Evolutionary conservation across 2,113 vertebrate species (phyloP).

Genomic region (Elaphurus davidianus): DNA sequence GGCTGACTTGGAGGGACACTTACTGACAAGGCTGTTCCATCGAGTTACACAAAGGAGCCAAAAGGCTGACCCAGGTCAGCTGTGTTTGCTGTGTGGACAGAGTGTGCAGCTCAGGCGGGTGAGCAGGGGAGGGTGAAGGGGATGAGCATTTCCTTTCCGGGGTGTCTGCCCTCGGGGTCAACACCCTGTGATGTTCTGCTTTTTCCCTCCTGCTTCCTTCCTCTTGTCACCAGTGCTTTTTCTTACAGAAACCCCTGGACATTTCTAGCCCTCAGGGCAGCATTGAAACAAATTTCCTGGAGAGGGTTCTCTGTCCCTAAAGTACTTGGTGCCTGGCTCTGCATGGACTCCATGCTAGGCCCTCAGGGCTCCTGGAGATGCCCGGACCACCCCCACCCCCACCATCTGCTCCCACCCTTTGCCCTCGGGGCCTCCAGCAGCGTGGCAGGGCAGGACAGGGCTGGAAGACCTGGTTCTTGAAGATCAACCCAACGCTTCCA

Average conservation of each 20-base stretch:
- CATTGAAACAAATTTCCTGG: not conserved
- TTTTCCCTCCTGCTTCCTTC: not conserved
- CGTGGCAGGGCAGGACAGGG: not conserved
- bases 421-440: not conserved
- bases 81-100: not conserved
- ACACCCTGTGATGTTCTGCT: not conserved
- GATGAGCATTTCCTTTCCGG: constrained; percentile 11
- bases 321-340: not conserved
- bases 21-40: not conserved
- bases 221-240: not conserved
- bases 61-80: not conserved
- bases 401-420: not conserved
- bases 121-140: not conserved
- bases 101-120: not conserved
- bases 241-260: not conserved
- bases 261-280: not conserved
- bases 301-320: not conserved
- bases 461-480: not conserved
- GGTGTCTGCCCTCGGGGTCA: not conserved
- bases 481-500: not conserved
- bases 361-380: not conserved
- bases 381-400: not conserved
- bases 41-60: not conserved
- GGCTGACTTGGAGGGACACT: not conserved
- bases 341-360: not conserved